Conservation (phyloP, 2,797 vertebrate species). For the Macropus fuliginosus region DNA sequence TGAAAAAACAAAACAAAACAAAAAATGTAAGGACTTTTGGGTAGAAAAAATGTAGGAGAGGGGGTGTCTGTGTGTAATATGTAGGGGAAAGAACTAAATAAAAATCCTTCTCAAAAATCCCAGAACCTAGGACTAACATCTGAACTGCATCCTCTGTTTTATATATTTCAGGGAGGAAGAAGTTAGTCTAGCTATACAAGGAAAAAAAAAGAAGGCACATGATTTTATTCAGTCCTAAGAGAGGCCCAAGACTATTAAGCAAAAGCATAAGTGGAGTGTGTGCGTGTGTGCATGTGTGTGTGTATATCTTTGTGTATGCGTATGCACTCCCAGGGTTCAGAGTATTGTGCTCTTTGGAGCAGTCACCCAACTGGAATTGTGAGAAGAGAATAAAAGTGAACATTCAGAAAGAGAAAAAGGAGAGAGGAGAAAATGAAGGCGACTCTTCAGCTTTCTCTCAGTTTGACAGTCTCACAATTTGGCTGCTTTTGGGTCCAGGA, state of each 20-base stretch:
- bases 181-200: constrained; percentile 82
- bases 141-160: constrained; percentile 71
- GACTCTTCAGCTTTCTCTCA: constrained; percentile 87
- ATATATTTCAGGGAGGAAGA: constrained; percentile 76
- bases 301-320: not conserved
- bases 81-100: constrained; percentile 71
- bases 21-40: not conserved
- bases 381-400: constrained; percentile 70
- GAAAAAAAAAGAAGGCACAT: constrained; percentile 87
- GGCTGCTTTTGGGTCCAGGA: constrained; percentile 86
- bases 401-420: constrained; percentile 70
- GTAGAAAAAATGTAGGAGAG: constrained; percentile 35
- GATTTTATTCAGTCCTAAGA: constrained; percentile 86
- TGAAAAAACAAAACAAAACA: not conserved
- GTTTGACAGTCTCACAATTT: constrained; percentile 85
- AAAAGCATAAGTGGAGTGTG: constrained; percentile 75
- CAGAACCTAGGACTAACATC: constrained; percentile 73
- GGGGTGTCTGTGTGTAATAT: constrained; percentile 67
- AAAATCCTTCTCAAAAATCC: constrained; percentile 61
- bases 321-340: not conserved
- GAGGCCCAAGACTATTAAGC: constrained; percentile 83
- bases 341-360: constrained; percentile 65
- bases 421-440: constrained; percentile 84
- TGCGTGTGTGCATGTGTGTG: not conserved
- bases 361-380: constrained; percentile 68